These are phyloP conservation scores for Xenopus laevis DNA, from an alignment of 2,113 vertebrate genomes.

Conservation along the genomic window DNA sequence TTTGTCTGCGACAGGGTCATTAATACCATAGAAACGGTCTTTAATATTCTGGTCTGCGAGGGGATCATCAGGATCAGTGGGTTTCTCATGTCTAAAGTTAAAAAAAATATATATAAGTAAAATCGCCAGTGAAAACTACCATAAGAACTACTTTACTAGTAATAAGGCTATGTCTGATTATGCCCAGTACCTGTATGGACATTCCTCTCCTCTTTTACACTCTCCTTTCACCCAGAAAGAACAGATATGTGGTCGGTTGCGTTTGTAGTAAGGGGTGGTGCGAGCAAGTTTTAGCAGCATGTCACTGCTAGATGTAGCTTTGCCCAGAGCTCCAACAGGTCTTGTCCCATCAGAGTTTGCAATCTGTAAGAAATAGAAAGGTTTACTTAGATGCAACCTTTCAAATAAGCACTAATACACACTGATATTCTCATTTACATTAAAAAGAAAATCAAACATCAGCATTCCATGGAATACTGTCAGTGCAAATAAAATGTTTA, in stretches of 20 bases:
- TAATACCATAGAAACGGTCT: conserved; percentile 95
- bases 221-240: conserved; percentile 99
- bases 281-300: conserved; percentile 95
- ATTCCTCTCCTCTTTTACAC: conserved; percentile 96
- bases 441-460: too few relatives aligned
- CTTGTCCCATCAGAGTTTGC: conserved; percentile 87
- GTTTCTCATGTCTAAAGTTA: conserved; percentile 85
- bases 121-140: not conserved
- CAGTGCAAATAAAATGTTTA: too few relatives aligned
- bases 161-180: not conserved
- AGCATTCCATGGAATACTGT: too few relatives aligned
- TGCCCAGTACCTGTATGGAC: conserved; percentile 83
- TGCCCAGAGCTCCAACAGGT: conserved; percentile 86
- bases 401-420: too few relatives aligned
- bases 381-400: too few relatives aligned
- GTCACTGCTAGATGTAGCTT: conserved; percentile 89
- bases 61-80: conserved; percentile 95
- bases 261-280: conserved; percentile 96
- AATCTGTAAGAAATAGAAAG: conserved; percentile 65
- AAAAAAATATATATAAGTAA: not conserved
- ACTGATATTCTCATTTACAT: too few relatives aligned
- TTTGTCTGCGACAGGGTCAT: conserved; percentile 96
- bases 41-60: conserved; percentile 97
- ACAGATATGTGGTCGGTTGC: conserved; percentile 96
- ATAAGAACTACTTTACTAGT: too few relatives aligned